Evolutionary conservation across 2,797 vertebrate species (phyloP), one percentile per base, ranked within the genome.

Genomic region (Coccyzus lansbergi): DNA sequence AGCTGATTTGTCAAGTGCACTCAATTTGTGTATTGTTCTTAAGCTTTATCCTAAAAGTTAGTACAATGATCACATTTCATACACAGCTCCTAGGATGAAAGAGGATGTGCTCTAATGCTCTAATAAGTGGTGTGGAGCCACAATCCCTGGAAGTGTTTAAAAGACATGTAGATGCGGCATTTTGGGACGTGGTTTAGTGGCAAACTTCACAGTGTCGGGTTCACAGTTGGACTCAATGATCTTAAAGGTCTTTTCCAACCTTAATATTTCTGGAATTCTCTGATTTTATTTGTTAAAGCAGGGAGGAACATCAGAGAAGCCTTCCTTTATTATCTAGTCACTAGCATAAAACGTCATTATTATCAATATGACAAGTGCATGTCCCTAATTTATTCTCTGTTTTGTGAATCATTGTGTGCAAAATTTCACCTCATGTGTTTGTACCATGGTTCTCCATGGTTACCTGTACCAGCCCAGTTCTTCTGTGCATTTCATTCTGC

Each of bases 371-470:
- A 51, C 42, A 68, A 49, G 33, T n/a, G 33, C 10, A 53, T 53
- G 10, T 62, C 36, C 59, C 33, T 49, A 56, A 71, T 70, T 85
- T 81, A 4, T 11, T 82, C 48, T n/a, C 8, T 2, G 0, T 26
- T 28, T 70, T 8, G 0, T 33, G 56, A 36, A 9, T 85, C 8
- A 6, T 78, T 81, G 31, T n/a, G 34, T n/a, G 24, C 33, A 44
- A 78, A 75, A 17, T 38, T 86, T 62, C 51, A 51, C 4, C 2
- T 38, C 3, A 0, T 7, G 12, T 51, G 12, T n/a, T 14, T 42
- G 17, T 13, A 14, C 10, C 42, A 42, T n/a, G n/a, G 17, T 0
- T 0, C 18, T 60, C 68, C 7, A 17, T 28, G n/a, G 17, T 76
- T 80, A 40, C n/a, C 12, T 62, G 10, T 5, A 9, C 49, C 11